phyloP scores from a whole-genome alignment of 2,888 invertebrate species.

The Luperina nickerlii region DNA sequence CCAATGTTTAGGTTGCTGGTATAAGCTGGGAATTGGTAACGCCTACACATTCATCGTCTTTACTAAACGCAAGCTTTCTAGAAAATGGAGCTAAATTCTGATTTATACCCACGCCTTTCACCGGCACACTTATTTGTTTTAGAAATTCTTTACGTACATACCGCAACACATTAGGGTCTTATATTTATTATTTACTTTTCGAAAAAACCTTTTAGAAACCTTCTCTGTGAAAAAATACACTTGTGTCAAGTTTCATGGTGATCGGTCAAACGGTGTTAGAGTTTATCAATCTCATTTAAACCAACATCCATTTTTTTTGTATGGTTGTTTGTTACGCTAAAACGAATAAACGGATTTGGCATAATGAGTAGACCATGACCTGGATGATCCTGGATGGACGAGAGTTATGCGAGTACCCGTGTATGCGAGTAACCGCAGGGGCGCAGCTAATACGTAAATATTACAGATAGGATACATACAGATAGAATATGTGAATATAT shows the following conservation, averaged over 20 bases:
- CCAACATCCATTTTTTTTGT: not conserved
- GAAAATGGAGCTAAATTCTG: slow-evolving; percentile 26
- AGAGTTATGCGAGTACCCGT: not conserved
- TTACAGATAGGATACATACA: not conserved
- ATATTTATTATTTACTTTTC: not conserved
- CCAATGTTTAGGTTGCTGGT: not conserved
- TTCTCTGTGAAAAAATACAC: not conserved
- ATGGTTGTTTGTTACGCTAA: no score
- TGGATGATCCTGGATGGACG: no score
- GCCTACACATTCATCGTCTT: slow-evolving; percentile 32
- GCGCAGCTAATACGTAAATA: not conserved
- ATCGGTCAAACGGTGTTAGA: not conserved
- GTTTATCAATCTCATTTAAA: not conserved
- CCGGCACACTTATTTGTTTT: slow-evolving; percentile 4
- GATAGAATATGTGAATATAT: not conserved
- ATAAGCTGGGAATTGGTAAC: slow-evolving; percentile 25
- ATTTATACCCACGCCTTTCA: slow-evolving; percentile 9
- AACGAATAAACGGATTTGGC: no score
- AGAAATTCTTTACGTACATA: not conserved
- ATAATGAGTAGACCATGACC: no score
- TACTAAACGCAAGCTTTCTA: slow-evolving; percentile 24
- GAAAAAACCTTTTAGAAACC: not conserved
- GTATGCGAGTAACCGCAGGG: not conserved
- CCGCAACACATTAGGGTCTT: not conserved
- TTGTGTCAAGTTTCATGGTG: not conserved